phyloP scores from a whole-genome alignment of 2,797 vertebrate species.

The Prionace glauca region DNA sequence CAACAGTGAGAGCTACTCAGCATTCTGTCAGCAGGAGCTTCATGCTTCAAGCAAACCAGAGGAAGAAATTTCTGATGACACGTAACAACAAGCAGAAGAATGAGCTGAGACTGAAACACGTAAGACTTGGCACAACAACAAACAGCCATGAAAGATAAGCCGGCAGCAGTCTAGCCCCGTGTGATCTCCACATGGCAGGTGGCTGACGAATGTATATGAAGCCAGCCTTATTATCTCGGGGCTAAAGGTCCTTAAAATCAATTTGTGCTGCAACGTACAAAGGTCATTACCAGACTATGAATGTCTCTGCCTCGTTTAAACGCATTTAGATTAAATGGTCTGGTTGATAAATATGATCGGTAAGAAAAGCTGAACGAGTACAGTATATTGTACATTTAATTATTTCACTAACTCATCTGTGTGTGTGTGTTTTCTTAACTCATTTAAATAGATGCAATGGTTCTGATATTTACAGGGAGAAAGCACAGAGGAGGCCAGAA shows the following conservation, averaged over 20 bases:
- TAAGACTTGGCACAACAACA: not conserved
- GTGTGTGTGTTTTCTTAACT: constrained; percentile 44
- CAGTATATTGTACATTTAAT: constrained; percentile 51
- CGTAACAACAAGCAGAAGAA: constrained; percentile 10
- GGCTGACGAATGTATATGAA: constrained; percentile 49
- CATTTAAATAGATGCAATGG: constrained; percentile 45
- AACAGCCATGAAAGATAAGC: constrained; percentile 39
- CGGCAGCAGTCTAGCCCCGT: constrained; percentile 1
- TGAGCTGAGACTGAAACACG: not conserved
- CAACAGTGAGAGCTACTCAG: not conserved
- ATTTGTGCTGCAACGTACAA: constrained; percentile 58
- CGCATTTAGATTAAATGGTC: constrained; percentile 55
- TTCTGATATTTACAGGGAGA: not conserved
- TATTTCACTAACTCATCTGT: constrained; percentile 47
- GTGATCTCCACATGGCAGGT: constrained; percentile 31
- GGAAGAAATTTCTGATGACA: not conserved
- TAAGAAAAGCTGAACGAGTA: constrained; percentile 46
- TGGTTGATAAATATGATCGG: constrained; percentile 52
- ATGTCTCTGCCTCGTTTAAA: constrained; percentile 54
- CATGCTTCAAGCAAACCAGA: not conserved
- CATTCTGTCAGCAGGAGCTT: constrained; percentile 15
- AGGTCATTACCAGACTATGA: constrained; percentile 57
- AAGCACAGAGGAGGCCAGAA: not conserved
- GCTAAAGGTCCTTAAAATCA: constrained; percentile 67
- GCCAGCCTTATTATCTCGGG: constrained; percentile 56